Percentiles rank a stretch among this genome's conserved stretches.
Conservation (phyloP, 2,888 invertebrate species). For the Druceiella hillmani region DNA sequence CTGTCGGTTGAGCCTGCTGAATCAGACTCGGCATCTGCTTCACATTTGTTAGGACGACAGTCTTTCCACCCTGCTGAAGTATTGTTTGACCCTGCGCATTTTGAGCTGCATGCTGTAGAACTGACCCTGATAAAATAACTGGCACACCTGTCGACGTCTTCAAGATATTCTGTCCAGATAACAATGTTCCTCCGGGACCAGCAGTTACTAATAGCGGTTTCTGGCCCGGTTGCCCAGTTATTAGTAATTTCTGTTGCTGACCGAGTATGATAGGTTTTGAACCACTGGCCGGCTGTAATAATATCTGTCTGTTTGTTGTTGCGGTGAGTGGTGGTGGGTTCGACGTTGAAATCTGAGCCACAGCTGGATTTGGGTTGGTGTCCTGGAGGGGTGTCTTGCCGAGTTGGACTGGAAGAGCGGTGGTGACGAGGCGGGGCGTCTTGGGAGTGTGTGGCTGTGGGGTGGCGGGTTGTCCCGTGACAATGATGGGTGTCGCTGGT, state of each 20-base stretch:
- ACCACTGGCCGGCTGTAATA: conserved; percentile 39
- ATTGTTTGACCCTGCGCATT: conserved; percentile 23
- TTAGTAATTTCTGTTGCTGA: conserved; percentile 39
- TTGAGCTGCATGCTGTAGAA: conserved; percentile 15
- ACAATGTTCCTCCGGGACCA: conserved; percentile 17
- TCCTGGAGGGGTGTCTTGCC: too few relatives aligned
- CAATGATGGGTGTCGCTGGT: conserved; percentile 5
- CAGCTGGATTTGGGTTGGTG: too few relatives aligned
- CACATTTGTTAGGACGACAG: conserved; percentile 49
- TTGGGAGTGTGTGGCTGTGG: neutral
- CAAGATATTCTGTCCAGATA: conserved; percentile 35
- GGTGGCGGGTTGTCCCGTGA: conserved; percentile 25
- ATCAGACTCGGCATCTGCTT: conserved; percentile 34
- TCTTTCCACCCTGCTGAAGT: conserved; percentile 47
- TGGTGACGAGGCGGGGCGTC: conserved; percentile 30
- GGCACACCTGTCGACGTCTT: conserved; percentile 30
- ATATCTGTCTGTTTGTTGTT: too few relatives aligned
- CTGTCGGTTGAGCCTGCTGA: too few relatives aligned
- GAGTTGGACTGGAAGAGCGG: conserved; percentile 37
- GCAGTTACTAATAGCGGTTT: conserved; percentile 39
- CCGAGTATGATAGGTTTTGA: conserved; percentile 44
- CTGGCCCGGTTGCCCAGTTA: conserved; percentile 38
- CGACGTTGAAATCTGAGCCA: too few relatives aligned
- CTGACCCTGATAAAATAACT: conserved; percentile 27
- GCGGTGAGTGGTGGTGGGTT: too few relatives aligned